Evolutionary conservation across 2,888 invertebrate species (phyloP).

Genomic region (Leptinotarsa juncta): DNA sequence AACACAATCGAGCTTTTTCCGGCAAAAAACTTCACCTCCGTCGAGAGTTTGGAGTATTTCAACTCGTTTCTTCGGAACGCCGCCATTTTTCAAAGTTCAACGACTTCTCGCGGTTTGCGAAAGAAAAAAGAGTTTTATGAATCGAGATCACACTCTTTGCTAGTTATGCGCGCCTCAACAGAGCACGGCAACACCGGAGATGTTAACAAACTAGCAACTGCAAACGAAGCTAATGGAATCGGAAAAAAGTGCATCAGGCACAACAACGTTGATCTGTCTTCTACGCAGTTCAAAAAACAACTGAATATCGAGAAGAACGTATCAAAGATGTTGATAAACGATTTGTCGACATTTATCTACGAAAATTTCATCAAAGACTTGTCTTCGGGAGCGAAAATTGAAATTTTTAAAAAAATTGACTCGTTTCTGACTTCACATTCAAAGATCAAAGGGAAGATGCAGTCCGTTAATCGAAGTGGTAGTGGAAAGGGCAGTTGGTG

Average conservation of each 20-base stretch:
- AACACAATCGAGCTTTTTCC: constrained; percentile 8
- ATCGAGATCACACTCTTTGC: constrained; percentile 38
- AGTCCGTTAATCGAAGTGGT: neutral
- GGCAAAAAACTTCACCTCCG: constrained; percentile 5
- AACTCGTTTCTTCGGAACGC: constrained; percentile 13
- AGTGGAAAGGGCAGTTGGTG: constrained; percentile 25
- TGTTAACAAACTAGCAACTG: neutral
- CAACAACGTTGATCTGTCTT: constrained; percentile 19
- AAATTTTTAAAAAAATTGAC: constrained; percentile 27
- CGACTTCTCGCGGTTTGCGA: constrained; percentile 10
- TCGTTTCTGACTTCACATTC: constrained; percentile 19
- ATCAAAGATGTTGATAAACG: constrained; percentile 34
- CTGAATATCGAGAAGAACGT: constrained; percentile 13
- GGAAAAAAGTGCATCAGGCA: constrained; percentile 12
- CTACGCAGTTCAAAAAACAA: constrained; percentile 28
- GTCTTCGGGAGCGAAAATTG: constrained; percentile 21
- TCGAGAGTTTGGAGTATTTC: constrained; percentile 21
- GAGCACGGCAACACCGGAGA: neutral
- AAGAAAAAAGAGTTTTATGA: constrained; percentile 43
- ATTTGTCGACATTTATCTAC: constrained; percentile 40
- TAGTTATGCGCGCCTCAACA: constrained; percentile 23
- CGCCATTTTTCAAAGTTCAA: neutral
- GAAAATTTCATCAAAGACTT: constrained; percentile 34
- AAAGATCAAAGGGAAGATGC: constrained; percentile 5
- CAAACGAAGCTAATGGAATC: neutral